Evolutionary conservation across 2,888 invertebrate species (phyloP), one percentile per base, ranked within the genome.

Genomic region (Lasioglossum vierecki): DNA sequence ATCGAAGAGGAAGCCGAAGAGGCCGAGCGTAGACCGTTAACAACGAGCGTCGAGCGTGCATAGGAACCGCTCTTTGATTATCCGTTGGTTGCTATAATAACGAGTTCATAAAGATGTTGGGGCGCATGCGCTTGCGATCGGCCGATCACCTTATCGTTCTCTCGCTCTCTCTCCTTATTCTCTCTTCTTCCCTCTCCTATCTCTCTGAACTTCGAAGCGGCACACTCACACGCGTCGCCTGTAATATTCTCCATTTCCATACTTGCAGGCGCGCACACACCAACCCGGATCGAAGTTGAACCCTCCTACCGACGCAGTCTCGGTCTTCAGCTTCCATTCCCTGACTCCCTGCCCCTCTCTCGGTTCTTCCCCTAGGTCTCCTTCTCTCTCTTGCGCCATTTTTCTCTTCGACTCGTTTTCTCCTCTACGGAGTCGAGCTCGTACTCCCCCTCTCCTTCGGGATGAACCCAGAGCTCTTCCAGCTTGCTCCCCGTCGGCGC

Each of bases 71-170:
- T 94, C 93, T 94, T 93, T 94, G 94, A 94, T 94, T 94, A 94
- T 94, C 93, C 91, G 91, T 90, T 91, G 91, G 87, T 92, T 90
- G 91, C 92, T 92, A 92, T 92, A 94, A 94, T 94, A 94, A 94
- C 93, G 92, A 94, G 94, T 94, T 94, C 93, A 93, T 94, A 94
- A 94, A 94, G 93, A 93, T 92, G 92, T 92, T 91, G 92, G 91
- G 91, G 92, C 92, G 92, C 91, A 88, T 86, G 88, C 85, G 87
- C 85, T 84, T 80, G 88, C 84, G 76, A 70, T 84, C 73, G 49
- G 44, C 49, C 68, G 85, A 80, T 81, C 60, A 49, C 63, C 63
- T 79, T 79, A 13, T 26, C 13, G 49, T 57, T 22, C 18, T 49
- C 30, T 49, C 60, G 1, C 0, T 39, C 39, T 74, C 26, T 9